These are phyloP conservation scores for Macropodus opercularis DNA, from an alignment of 2,797 vertebrate species.

Conservation along the genomic window DNA sequence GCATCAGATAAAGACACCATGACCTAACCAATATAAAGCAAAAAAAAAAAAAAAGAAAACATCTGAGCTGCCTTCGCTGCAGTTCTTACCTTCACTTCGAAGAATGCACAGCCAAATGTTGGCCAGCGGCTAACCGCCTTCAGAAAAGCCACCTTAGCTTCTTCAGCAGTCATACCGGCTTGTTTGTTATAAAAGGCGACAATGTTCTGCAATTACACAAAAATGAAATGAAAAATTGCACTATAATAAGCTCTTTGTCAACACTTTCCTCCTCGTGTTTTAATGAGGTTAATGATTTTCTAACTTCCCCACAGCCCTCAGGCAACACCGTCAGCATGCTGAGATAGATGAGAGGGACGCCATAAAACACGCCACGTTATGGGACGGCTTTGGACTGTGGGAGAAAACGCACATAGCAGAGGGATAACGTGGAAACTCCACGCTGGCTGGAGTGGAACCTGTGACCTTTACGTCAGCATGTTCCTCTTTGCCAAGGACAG, in stretches of 20 bases:
- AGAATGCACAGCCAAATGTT: constrained; percentile 96
- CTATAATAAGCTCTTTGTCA: not conserved
- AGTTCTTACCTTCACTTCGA: constrained; percentile 92
- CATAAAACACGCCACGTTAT: no score
- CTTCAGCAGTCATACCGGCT: constrained; percentile 82
- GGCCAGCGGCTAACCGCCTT: constrained; percentile 89
- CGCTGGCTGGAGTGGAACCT: no score
- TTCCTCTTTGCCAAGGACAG: no score
- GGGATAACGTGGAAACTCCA: no score
- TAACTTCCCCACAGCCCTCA: constrained; percentile 23
- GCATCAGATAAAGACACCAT: constrained; percentile 20
- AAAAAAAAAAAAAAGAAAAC: not conserved
- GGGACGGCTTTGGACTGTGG: no score
- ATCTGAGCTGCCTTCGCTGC: not conserved
- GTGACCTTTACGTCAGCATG: no score
- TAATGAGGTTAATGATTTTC: constrained; percentile 45
- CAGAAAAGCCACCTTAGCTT: constrained; percentile 90
- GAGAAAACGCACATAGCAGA: no score
- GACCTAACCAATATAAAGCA: not conserved
- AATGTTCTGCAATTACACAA: constrained; percentile 89
- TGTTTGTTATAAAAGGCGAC: constrained; percentile 83
- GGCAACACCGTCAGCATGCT: no score
- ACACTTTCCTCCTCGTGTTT: not conserved
- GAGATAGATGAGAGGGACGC: no score
- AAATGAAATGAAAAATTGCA: constrained; percentile 18